A percentile compares a stretch with the other conserved stretches of the same genome.
These are phyloP conservation scores for Theristicus caerulescens DNA, from an alignment of 2,113 vertebrate genomes.

Conservation along the genomic window DNA sequence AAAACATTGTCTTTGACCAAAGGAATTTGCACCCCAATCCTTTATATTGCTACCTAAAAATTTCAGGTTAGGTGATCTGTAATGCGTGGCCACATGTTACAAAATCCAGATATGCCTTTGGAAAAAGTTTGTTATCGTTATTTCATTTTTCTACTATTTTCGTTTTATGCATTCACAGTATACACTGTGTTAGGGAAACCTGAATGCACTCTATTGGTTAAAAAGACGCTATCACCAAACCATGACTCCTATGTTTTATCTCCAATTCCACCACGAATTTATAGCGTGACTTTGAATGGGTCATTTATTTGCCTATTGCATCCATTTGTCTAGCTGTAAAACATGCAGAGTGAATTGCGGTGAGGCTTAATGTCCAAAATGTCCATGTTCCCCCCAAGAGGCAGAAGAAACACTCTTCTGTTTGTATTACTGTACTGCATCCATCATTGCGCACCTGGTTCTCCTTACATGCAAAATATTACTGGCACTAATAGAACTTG, in stretches of 20 bases:
- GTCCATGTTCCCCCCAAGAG: background rate
- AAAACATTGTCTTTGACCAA: background rate
- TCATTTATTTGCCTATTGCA: constrained; percentile 8
- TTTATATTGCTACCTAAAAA: background rate
- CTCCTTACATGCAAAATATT: background rate
- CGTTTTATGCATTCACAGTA: background rate
- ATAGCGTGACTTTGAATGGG: background rate
- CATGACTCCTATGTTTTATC: background rate
- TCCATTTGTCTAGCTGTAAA: background rate
- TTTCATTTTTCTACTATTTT: background rate
- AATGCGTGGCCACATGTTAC: background rate
- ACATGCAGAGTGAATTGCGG: background rate
- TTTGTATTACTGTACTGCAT: background rate
- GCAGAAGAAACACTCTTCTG: background rate
- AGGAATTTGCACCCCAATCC: background rate
- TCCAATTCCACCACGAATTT: background rate
- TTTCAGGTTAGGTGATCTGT: background rate
- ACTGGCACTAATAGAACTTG: background rate
- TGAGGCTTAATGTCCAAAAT: background rate
- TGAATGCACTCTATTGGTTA: background rate
- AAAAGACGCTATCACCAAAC: background rate
- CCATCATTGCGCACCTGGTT: constrained; percentile 1
- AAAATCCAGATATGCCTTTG: background rate
- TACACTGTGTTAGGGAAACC: background rate
- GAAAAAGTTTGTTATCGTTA: background rate